phyloP scores from a whole-genome alignment of 2,888 invertebrate species.

The Teleiodes luculella region DNA sequence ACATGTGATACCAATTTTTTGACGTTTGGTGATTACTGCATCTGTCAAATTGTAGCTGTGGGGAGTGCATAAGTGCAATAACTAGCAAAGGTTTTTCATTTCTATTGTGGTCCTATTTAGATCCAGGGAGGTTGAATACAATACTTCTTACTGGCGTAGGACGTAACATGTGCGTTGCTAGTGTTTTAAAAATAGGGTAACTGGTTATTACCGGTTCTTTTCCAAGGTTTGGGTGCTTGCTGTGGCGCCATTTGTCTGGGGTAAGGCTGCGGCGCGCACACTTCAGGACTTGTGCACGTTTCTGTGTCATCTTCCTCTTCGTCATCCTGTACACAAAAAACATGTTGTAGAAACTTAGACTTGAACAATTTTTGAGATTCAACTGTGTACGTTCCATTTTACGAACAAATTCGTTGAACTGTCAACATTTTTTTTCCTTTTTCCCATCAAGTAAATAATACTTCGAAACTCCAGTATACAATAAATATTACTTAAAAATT shows the following conservation, averaged over 20 bases:
- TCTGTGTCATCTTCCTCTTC: slow-evolving; percentile 74
- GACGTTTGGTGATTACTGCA: too few relatives aligned
- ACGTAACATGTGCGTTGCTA: background rate
- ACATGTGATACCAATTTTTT: too few relatives aligned
- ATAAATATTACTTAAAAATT: too few relatives aligned
- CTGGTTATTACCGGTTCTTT: slow-evolving; percentile 63
- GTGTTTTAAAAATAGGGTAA: background rate
- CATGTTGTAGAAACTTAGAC: background rate
- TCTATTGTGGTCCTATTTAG: background rate
- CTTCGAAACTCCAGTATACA: too few relatives aligned
- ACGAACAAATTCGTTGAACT: too few relatives aligned
- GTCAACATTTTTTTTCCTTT: too few relatives aligned
- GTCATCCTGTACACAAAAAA: slow-evolving; percentile 52
- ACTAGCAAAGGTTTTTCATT: background rate
- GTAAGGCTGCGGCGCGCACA: slow-evolving; percentile 67
- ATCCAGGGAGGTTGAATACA: too few relatives aligned
- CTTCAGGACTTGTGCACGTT: slow-evolving; percentile 61
- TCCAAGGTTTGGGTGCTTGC: slow-evolving; percentile 72
- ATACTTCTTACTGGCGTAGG: too few relatives aligned
- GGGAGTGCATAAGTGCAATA: too few relatives aligned
- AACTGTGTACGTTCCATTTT: background rate
- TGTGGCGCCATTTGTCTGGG: slow-evolving; percentile 63
- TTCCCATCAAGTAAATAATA: too few relatives aligned
- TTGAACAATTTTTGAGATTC: background rate
- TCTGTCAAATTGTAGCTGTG: too few relatives aligned